Conservation (phyloP, 2,113 vertebrate species). For the Sinocyclocheilus maitianheensis region DNA sequence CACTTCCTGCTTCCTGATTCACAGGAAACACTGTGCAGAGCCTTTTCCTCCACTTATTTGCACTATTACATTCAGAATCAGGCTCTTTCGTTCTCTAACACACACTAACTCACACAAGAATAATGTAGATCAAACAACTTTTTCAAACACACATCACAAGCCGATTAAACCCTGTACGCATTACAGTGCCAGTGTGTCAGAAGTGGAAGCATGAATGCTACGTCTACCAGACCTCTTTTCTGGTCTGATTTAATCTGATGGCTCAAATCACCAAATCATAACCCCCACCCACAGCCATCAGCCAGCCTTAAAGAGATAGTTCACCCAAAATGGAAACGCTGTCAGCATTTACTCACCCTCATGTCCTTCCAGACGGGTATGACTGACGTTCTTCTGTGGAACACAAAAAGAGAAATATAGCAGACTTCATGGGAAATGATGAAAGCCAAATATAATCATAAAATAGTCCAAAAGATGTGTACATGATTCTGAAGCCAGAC, state of each 20-base stretch:
- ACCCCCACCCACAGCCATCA: slow-evolving; percentile 1
- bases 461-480: too few species aligned
- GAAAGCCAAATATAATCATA: neutral
- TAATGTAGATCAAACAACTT: slow-evolving; percentile 28
- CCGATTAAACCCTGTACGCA: neutral
- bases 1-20: slow-evolving; percentile 91
- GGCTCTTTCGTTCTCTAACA: slow-evolving; percentile 37
- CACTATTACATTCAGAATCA: slow-evolving; percentile 21
- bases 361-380: neutral
- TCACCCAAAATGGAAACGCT: neutral
- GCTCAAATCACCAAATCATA: neutral
- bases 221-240: neutral
- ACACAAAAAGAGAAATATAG: neutral
- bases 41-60: slow-evolving; percentile 35
- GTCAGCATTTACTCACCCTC: neutral
- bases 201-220: neutral
- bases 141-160: neutral
- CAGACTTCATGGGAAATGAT: neutral
- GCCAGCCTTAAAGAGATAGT: neutral
- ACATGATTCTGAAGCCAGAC: too few species aligned
- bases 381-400: neutral
- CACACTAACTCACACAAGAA: neutral
- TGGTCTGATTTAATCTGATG: slow-evolving; percentile 10
- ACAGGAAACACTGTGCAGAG: slow-evolving; percentile 80
- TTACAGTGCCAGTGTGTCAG: neutral